Evolutionary conservation across 2,888 invertebrate genomes (phyloP), one percentile per base, ranked within the genome.

Genomic region (Ditylenchus weischeri): DNA sequence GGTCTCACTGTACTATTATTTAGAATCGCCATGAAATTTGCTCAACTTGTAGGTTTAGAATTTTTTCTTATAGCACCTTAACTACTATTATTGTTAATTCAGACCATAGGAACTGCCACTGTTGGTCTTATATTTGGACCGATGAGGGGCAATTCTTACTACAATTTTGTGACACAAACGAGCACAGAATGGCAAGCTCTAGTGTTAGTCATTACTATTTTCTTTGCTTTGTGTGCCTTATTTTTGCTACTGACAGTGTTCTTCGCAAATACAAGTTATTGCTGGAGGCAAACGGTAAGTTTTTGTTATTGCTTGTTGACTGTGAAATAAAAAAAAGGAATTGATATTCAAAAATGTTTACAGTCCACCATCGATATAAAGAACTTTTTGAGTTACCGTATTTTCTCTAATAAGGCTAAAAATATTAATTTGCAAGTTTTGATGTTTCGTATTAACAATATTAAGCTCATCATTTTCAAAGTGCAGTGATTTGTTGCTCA

Each of bases 41-140:
- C 72, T 21, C 75, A 78, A 72, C 67, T 78, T 69, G 78, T 78
- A 64, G 29, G 29, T 29, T 29, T 29, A 29, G 29, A 64, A 72
- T 57, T 18, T n/a, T 15, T 51, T 23, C 2, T 18, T 10, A 7
- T 54, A 15, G 10, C 13, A 10, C 21, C 54, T 2, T 54, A 11
- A 15, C 21, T 10, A 18, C n/a, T 23, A 23, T 1, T 29, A 54
- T n/a, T 18, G 10, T 54, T 54, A n/a, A 54, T 69, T 65, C 62
- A 79, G 79, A 72, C 76, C 5, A 69, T 79, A 57, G 79, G 76
- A 19, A 78, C 76, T 11, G 78, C 78, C 8, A 73, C 78, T 7
- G 68, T 80, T 15, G 80, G 78, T 19, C 63, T 80, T 13, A 76
- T 80, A 7, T 67, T 79, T 23, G 78, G 77, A 10, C 80, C 80